Evolutionary conservation across 2,888 invertebrate genomes (phyloP).

Genomic region (Lasioglossum zephyrum): DNA sequence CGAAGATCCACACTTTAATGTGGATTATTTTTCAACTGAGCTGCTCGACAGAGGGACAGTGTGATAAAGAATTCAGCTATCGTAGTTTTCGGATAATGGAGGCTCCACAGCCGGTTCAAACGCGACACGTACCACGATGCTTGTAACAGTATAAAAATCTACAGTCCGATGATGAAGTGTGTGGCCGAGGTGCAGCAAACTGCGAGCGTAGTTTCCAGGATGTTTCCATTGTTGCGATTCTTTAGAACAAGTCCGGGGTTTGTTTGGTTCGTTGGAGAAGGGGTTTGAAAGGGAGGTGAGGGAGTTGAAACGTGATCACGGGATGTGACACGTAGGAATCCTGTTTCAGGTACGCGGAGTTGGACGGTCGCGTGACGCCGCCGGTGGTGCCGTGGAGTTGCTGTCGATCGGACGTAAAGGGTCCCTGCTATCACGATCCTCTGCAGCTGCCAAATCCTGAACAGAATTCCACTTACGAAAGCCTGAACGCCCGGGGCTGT

Average conservation of each 20-base stretch:
- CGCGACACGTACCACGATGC: not conserved
- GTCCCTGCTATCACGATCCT: conserved; percentile 88
- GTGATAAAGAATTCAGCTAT: not conserved
- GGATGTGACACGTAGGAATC: conserved; percentile 52
- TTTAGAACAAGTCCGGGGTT: not conserved
- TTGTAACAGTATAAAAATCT: not conserved
- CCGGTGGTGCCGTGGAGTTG: conserved; percentile 88
- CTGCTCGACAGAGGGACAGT: not conserved
- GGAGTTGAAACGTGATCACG: conserved; percentile 38
- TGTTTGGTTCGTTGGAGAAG: not conserved
- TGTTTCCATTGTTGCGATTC: not conserved
- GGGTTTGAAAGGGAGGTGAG: not conserved
- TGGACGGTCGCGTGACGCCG: conserved; percentile 85
- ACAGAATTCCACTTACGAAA: conserved; percentile 70
- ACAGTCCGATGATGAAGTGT: not conserved
- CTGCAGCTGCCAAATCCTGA: conserved; percentile 84
- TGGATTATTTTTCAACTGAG: not conserved
- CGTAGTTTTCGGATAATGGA: not conserved
- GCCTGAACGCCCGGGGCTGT: conserved; percentile 64
- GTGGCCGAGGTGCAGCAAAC: not conserved
- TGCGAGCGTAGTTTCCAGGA: not conserved
- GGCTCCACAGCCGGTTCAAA: not conserved
- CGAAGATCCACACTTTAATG: not conserved
- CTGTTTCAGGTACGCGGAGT: conserved; percentile 83
- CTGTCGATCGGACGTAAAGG: conserved; percentile 86